phyloP scores from a whole-genome alignment of 2,888 invertebrate genomes.

The Nephrotoma guestfalica region DNA sequence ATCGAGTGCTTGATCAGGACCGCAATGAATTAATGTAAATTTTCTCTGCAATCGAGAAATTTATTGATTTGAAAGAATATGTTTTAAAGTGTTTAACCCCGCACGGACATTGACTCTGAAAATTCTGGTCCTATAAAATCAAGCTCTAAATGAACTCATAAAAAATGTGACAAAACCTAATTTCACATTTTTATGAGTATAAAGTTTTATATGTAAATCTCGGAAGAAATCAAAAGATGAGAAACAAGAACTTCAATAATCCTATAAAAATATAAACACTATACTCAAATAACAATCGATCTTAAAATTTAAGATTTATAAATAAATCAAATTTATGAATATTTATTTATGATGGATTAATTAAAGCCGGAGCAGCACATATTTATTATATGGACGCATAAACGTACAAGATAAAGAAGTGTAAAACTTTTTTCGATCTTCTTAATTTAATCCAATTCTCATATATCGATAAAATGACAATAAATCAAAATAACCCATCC shows the following conservation, averaged over 20 bases:
- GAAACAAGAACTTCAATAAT: not conserved
- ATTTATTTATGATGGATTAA: not conserved
- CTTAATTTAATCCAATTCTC: not conserved
- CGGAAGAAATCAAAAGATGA: not conserved
- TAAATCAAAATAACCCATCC: not conserved
- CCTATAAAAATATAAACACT: not conserved
- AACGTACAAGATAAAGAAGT: too few species aligned
- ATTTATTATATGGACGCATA: not conserved
- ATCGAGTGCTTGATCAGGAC: too few species aligned
- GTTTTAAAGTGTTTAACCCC: too few species aligned
- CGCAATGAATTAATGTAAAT: too few species aligned
- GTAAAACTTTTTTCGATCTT: not conserved
- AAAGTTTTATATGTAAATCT: not conserved
- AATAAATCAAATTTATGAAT: not conserved
- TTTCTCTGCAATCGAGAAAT: too few species aligned
- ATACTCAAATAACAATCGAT: not conserved
- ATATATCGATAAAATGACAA: not conserved
- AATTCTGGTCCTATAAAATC: too few species aligned
- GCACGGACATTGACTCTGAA: too few species aligned
- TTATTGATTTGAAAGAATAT: too few species aligned
- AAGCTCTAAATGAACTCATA: too few species aligned
- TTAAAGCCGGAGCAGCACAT: not conserved
- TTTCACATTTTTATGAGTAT: too few species aligned
- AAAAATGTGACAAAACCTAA: too few species aligned
- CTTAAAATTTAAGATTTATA: not conserved